Evolutionary conservation across 2,113 vertebrate genomes (phyloP), one percentile per base, ranked within the genome.

Genomic region (Cynopterus brachyotis): DNA sequence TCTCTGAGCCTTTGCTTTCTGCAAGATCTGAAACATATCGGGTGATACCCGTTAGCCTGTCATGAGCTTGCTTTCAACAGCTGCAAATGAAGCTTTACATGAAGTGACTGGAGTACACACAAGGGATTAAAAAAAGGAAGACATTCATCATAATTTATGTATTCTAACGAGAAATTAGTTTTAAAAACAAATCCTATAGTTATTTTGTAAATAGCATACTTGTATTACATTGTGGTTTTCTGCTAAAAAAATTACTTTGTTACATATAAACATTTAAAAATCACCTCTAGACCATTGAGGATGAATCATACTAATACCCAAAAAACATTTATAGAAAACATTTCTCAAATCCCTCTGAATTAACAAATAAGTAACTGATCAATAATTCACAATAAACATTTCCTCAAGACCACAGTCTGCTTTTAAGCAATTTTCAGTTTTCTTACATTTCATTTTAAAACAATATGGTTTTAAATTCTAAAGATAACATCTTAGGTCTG

Each of bases 281-380:
- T 20, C 9, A 92, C 57, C 35, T 91, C 37, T 35, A 86, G 67
- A 81, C 22, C 15, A 40, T 78, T 95, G 72, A 73, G 53, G 91
- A 89, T 76, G 9, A 91, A 82, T 92, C 69, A 94, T 12, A 78
- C 26, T 83, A 62, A 35, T 60, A 87, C 10, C 67, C 53, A 81
- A 17, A 89, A 89, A 70, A 70, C n/a, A 91, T 60, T 35, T 83
- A 40, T 35, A 70, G 64, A 72, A 60, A 76, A 85, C 26, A 47
- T 57, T 76, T 96, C 32, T 79, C 15, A 96, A 86, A 8, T 94
- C 24, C 35, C 32, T 97, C 88, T 94, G 47, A 92, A 81, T 95
- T 53, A 86, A 76, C 35, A 47, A 88, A 67, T 84, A 79, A 80
- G 60, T 72, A 94, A 83, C 12, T 19, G 35, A 50, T 88, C 16